Percentiles rank a stretch among this genome's conserved stretches.
Conservation (phyloP, 2,888 invertebrate genomes). For the Lepidonotus clava region DNA sequence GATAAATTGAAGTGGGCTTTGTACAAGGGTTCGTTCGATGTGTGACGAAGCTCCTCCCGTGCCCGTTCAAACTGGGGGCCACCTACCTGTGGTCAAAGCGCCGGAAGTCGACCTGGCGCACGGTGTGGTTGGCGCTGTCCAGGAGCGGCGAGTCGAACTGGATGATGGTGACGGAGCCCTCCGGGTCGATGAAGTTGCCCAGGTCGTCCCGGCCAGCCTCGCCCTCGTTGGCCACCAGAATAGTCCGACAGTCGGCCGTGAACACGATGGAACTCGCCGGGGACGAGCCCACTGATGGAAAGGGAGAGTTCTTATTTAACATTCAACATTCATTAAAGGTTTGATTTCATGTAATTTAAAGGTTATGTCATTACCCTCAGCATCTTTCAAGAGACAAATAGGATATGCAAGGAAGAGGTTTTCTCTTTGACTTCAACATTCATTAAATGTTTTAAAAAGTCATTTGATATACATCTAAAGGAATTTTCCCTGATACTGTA, state of each 20-base stretch:
- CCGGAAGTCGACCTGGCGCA: conserved; percentile 30
- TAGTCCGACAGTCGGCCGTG: conserved; percentile 49
- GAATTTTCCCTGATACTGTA: too few relatives aligned
- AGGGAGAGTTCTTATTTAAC: too few relatives aligned
- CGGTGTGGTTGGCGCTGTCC: conserved; percentile 16
- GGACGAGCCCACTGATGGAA: conserved; percentile 51
- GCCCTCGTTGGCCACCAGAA: conserved; percentile 54
- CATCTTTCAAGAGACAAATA: too few relatives aligned
- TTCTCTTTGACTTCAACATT: too few relatives aligned
- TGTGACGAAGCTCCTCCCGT: background rate
- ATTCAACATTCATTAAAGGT: too few relatives aligned
- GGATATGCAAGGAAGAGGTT: too few relatives aligned
- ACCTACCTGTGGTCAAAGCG: conserved; percentile 50
- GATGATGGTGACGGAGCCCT: conserved; percentile 54
- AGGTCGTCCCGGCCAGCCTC: conserved; percentile 52
- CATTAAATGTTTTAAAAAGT: too few relatives aligned
- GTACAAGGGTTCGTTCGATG: too few relatives aligned
- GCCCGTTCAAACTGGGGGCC: background rate
- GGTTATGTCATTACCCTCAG: too few relatives aligned
- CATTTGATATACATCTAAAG: too few relatives aligned
- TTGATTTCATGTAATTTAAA: too few relatives aligned
- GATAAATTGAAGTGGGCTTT: too few relatives aligned
- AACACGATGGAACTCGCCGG: conserved; percentile 52
- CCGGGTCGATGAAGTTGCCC: conserved; percentile 55
- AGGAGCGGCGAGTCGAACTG: conserved; percentile 4